Conservation (phyloP, 2,113 vertebrate genomes). For the Dipodomys ordii region DNA sequence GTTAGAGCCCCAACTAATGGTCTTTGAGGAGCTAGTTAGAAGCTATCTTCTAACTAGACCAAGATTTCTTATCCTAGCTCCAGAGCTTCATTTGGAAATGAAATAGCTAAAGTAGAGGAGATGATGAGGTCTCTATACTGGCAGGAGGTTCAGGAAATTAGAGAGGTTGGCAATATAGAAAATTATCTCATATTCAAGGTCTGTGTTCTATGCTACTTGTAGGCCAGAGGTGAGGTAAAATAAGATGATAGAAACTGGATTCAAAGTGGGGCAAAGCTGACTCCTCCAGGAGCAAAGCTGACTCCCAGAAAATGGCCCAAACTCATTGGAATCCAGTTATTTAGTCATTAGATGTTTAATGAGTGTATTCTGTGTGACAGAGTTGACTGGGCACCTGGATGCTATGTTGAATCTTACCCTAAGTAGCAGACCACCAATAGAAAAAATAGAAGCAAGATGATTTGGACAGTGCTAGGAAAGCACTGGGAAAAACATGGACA, state of each 20-base stretch:
- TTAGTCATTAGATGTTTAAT: background rate
- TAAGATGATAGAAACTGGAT: background rate
- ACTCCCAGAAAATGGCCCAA: background rate
- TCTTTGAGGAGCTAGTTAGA: background rate
- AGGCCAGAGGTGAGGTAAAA: slow-evolving; percentile 2
- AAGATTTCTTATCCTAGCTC: background rate
- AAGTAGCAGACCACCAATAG: background rate
- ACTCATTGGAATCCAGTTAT: background rate
- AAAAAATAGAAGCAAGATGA: background rate
- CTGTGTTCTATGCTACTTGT: background rate
- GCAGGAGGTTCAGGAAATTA: slow-evolving; percentile 2
- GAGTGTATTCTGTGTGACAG: slow-evolving; percentile 22
- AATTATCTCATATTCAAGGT: background rate
- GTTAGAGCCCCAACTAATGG: background rate
- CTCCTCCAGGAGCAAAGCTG: background rate
- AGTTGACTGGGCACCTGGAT: background rate
- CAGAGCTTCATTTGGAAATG: slow-evolving; percentile 22
- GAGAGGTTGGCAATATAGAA: slow-evolving; percentile 10
- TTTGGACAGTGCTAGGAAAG: background rate
- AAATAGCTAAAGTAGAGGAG: background rate
- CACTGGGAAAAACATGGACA: background rate
- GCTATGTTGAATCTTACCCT: background rate
- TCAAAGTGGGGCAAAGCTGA: background rate
- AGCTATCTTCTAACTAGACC: background rate
- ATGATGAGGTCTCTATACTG: background rate